Evolutionary conservation across 2,888 invertebrate species (phyloP), one percentile per base, ranked within the genome.

Genomic region (Caenorhabditis panamensis): DNA sequence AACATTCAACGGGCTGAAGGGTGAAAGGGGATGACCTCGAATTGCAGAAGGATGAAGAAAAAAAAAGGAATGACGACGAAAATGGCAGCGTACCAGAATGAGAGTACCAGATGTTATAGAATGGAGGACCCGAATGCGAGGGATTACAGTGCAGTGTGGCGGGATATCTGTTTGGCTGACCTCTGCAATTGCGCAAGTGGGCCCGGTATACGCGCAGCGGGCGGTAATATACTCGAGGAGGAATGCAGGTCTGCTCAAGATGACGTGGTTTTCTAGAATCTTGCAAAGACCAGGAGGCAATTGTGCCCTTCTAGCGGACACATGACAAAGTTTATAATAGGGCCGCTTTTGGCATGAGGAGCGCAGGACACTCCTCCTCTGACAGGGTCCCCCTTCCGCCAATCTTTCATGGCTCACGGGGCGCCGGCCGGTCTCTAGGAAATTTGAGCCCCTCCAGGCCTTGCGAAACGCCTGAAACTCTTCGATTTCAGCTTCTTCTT

Each of bases 301-400:
- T 20, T 51, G n/a, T 54, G 54, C 54, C 20, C 54, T 54, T 54
- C 28, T 54, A 28, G 54, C 47, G 66, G 54, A 58, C 67, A 68
- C 58, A 68, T 68, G 67, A 68, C 67, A 68, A 68, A 68, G 67
- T 68, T 68, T 68, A 68, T 68, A 68, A 68, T 58, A 58, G 67
- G 31, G 67, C 37, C 47, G 67, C 49, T 49, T 63, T 63, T 63
- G 49, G 22, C 44, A 41, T 37, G 37, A 61, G 58, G 31, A 24
- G 31, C 31, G 41, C 24, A 13, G 59, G 16, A 31, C 41, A 22
- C 59, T 59, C 59, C 41, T 20, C 44, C 1, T 22, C 56, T 26
- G 54, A 24, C 44, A 20, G 31, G 71, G 54, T 56, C 71, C 63
- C 71, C 56, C 26, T 31, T 20, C 51, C 59, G 51, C 53, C 61